Percentiles rank a stretch among this genome's conserved stretches.
These are phyloP conservation scores for Plecotus auritus DNA, from an alignment of 2,113 vertebrate species.

Conservation along the genomic window DNA sequence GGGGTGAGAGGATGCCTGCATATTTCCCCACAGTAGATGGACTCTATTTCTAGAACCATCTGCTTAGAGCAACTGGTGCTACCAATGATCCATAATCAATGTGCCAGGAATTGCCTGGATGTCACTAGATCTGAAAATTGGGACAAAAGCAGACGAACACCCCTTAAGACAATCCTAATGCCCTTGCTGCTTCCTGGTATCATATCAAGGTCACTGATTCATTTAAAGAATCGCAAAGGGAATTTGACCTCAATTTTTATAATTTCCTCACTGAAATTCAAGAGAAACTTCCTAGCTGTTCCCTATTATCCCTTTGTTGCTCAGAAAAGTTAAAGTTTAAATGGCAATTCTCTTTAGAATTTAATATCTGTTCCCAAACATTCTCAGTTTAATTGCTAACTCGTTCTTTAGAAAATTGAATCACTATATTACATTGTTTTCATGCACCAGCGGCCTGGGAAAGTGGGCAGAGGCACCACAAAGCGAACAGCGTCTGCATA, in stretches of 20 bases:
- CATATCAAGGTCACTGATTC: constrained; percentile 37
- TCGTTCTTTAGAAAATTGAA: constrained; percentile 62
- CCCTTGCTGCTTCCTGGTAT: neutral
- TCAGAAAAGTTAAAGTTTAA: constrained; percentile 66
- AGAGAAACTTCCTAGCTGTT: constrained; percentile 1
- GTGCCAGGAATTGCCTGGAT: neutral
- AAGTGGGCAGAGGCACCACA: neutral
- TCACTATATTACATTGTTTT: constrained; percentile 45
- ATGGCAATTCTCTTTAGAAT: constrained; percentile 67
- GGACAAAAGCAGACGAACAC: neutral
- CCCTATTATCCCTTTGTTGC: constrained; percentile 12
- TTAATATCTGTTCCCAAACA: constrained; percentile 61
- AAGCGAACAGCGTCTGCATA: neutral
- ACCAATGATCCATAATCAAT: neutral
- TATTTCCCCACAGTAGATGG: accelerated
- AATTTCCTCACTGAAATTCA: constrained; percentile 60
- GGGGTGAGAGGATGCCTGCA: accelerated
- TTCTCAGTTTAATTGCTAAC: constrained; percentile 64
- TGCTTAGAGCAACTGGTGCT: neutral
- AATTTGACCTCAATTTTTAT: constrained; percentile 65
- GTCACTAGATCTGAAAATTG: neutral
- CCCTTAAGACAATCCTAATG: accelerated
- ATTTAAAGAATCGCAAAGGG: constrained; percentile 54
- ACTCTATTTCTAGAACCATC: neutral
- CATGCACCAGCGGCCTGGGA: constrained; percentile 28